Evolutionary conservation across 2,888 invertebrate species (phyloP).

Genomic region (Steromphala cineraria): DNA sequence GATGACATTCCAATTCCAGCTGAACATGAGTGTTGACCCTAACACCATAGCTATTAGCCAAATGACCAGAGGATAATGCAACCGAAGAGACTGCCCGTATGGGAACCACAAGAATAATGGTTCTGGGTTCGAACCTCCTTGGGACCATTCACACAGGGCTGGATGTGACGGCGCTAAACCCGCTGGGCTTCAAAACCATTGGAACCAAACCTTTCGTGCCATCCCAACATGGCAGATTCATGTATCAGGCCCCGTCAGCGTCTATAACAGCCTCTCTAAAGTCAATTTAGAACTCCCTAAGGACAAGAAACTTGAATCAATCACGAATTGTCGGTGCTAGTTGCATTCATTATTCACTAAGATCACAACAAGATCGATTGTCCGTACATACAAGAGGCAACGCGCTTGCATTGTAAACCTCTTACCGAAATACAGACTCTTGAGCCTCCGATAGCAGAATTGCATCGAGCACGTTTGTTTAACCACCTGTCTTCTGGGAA

Average conservation of each 20-base stretch:
- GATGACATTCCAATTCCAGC: no score
- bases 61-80: no score
- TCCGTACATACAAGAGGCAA: not conserved
- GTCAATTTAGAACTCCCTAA: not conserved
- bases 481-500: not conserved
- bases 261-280: not conserved
- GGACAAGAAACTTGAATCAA: not conserved
- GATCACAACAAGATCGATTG: conserved; percentile 8
- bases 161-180: not conserved
- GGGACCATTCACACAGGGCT: not conserved
- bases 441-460: not conserved
- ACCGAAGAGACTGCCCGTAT: no score
- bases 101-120: not conserved
- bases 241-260: not conserved
- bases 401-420: not conserved
- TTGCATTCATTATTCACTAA: conserved; percentile 11
- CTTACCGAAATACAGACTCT: not conserved
- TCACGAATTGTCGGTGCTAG: not conserved
- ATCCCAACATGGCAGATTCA: not conserved
- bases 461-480: not conserved
- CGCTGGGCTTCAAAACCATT: not conserved
- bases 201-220: not conserved
- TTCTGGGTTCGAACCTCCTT: not conserved
- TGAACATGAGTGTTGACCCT: no score
- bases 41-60: no score